Conservation (phyloP, 2,797 vertebrate species). For the Psittacula derbiana region DNA sequence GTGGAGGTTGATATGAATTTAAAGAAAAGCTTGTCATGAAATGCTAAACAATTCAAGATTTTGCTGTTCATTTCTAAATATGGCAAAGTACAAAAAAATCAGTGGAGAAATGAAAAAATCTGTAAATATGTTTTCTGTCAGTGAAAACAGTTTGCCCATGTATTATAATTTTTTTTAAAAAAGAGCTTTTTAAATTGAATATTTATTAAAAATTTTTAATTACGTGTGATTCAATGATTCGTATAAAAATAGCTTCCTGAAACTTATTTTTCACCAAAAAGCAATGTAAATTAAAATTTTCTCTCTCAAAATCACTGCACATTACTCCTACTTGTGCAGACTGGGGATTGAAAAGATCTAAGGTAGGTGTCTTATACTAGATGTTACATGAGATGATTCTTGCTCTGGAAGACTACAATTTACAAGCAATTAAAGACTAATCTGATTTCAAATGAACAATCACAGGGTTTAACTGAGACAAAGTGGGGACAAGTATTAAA, state of each 20-base stretch:
- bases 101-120: background rate
- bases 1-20: background rate
- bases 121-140: background rate
- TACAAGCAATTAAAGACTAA: background rate
- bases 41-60: background rate
- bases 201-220: background rate
- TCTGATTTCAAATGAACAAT: background rate
- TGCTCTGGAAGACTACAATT: background rate
- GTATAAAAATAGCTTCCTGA: background rate
- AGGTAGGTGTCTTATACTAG: background rate
- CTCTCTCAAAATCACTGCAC: background rate
- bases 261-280: background rate
- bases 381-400: background rate
- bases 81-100: background rate
- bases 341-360: background rate
- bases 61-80: background rate
- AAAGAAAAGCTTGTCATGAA: background rate
- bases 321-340: background rate
- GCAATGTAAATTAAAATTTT: background rate
- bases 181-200: background rate
- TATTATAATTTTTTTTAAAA: background rate
- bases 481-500: background rate
- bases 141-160: background rate
- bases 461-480: background rate
- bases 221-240: background rate